These are phyloP conservation scores for Arge pagana DNA, from an alignment of 2,888 invertebrate species.

Conservation along the genomic window DNA sequence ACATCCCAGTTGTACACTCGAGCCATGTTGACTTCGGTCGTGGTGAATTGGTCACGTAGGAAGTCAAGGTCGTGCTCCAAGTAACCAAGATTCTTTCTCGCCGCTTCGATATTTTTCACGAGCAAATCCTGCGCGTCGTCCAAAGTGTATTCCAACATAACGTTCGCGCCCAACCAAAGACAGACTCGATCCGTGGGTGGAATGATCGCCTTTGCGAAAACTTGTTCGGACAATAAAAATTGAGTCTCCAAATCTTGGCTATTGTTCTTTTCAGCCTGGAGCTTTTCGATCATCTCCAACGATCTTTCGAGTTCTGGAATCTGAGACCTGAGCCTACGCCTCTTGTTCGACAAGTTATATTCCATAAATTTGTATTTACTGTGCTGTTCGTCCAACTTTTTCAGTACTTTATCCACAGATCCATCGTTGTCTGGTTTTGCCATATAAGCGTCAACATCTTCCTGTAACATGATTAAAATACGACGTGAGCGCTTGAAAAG, in stretches of 20 bases:
- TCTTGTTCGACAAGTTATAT: conserved; percentile 84
- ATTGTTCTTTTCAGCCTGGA: conserved; percentile 76
- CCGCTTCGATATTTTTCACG: conserved; percentile 81
- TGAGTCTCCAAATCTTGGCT: conserved; percentile 77
- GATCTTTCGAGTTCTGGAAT: conserved; percentile 94
- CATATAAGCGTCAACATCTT: conserved; percentile 96
- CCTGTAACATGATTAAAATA: conserved; percentile 62
- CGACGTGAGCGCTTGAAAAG: too few species aligned
- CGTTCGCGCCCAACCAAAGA: conserved; percentile 87
- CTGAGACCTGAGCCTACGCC: conserved; percentile 84
- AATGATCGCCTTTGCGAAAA: conserved; percentile 78
- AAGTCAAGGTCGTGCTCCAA: conserved; percentile 94
- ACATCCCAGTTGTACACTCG: conserved; percentile 98
- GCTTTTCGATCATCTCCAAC: conserved; percentile 86
- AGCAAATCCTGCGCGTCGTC: conserved; percentile 87
- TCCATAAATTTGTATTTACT: conserved; percentile 98
- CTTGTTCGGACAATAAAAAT: conserved; percentile 92
- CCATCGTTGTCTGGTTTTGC: conserved; percentile 77
- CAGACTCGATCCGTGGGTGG: conserved; percentile 89
- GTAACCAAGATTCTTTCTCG: conserved; percentile 79
- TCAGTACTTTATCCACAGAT: conserved; percentile 83
- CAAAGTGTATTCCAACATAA: conserved; percentile 94
- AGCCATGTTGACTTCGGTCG: conserved; percentile 99
- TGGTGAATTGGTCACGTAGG: conserved; percentile 95
- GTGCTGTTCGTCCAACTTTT: conserved; percentile 88